Base-by-base conservation (phyloP, 2,888 invertebrate genomes). In the Dendrolimus houi region DNA sequence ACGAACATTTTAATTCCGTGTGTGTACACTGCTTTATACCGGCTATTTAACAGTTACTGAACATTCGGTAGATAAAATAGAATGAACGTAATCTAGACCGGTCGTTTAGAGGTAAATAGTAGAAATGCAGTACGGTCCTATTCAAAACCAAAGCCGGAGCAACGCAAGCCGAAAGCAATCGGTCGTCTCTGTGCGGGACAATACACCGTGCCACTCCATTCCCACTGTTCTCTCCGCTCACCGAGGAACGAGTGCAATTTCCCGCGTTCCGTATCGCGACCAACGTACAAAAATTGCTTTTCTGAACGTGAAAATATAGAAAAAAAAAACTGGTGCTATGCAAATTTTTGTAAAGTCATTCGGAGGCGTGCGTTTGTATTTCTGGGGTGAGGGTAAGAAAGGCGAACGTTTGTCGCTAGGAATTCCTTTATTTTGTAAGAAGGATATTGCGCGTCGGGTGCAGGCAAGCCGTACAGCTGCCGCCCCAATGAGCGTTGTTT, bases 291-390 rank as follows among this genome's bases (percentile, higher is more conserved):
- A 89, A 90, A 90, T 88, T 89, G 90, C 88, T 90, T 90, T 89
- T 83, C 87, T 83, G 78, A 82, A 83, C 80, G 82, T 80, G 76
- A 80, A 85, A 85, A 87, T 83, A 84, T 80, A 83, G 75, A 84
- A 73, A 82, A 81, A n/a, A 85, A 84, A 83, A 81, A 63, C 67
- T 69, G 69, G 75, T 75, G 77, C 77, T 76, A 89, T 88, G 89
- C 86, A 89, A 89, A 90, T 88, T 90, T 89, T 85, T 87, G 87
- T 87, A 86, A 85, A 89, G 89, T 87, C 89, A 86, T 88, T 88
- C 84, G 83, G 71, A 83, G 86, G 83, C 87, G 87, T 87, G 81
- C 87, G 87, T 88, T 88, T 89, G 89, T 88, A 89, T 89, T 87
- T 87, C 85, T 88, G 83, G 83, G 82, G 77, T 71, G 72, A 82